These are phyloP conservation scores for Platynereis dumerilii DNA, from an alignment of 2,888 invertebrate species.

Conservation along the genomic window DNA sequence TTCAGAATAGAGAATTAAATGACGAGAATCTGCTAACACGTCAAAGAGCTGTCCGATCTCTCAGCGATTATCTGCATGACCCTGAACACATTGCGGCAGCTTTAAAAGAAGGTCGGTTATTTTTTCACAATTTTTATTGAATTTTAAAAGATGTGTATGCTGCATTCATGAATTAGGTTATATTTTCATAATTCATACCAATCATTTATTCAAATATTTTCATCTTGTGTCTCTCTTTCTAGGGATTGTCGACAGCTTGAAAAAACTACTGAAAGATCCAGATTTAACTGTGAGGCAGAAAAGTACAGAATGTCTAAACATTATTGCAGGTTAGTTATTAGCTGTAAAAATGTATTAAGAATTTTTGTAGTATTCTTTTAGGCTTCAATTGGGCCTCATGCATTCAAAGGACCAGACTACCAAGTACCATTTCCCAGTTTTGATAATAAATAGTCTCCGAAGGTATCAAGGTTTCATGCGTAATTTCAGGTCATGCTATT, in stretches of 20 bases:
- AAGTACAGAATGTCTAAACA: slow-evolving; percentile 61
- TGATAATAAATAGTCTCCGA: too few species aligned
- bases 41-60: slow-evolving; percentile 62
- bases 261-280: slow-evolving; percentile 52
- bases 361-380: not conserved
- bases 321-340: slow-evolving; percentile 54
- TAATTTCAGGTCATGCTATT: slow-evolving; percentile 57
- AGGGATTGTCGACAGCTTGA: slow-evolving; percentile 57
- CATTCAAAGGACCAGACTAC: too few species aligned
- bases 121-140: not conserved
- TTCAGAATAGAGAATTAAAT: slow-evolving; percentile 60
- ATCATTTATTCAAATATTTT: too few species aligned
- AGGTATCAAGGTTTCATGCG: too few species aligned
- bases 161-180: not conserved
- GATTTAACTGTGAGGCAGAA: slow-evolving; percentile 61
- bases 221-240: too few species aligned
- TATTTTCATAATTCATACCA: not conserved
- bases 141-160: not conserved
- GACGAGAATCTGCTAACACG: slow-evolving; percentile 52
- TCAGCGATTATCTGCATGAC: slow-evolving; percentile 63
- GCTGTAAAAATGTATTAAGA: not conserved
- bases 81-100: slow-evolving; percentile 62
- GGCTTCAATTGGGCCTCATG: too few species aligned
- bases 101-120: slow-evolving; percentile 50
- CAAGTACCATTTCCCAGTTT: too few species aligned